Evolutionary conservation across 2,797 vertebrate genomes (phyloP), one percentile per base, ranked within the genome.

Genomic region (Echeneis naucrates): DNA sequence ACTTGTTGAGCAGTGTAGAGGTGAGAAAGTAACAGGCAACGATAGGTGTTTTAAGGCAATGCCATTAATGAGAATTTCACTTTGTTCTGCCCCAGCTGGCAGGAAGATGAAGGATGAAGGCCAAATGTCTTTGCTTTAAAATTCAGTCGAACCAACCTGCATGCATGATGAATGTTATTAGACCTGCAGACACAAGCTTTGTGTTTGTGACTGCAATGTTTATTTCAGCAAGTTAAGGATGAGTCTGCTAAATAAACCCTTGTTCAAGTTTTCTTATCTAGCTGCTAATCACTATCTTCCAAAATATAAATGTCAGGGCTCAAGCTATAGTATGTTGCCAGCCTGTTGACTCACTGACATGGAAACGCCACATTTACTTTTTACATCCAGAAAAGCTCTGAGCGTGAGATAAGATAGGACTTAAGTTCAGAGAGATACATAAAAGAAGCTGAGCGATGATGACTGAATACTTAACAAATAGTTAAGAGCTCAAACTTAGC

Each of bases 41-140:
- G 4, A 48, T 47, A 75, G 75, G 70, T 79, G 81, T 71, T 53
- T 53, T 19, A 45, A 53, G 2, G 51, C n/a, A 35, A 38, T 32
- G 5, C 61, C 23, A 48, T 10, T 78, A 68, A 75, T 73, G 74
- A 72, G 44, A 69, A 26, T 57, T 67, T 68, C 44, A 73, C 61
- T 59, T 70, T 47, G 38, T 37, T 66, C 35, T 0, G 0, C 30
- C 19, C 48, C 2, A 2, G 13, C 42, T 71, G 50, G 26, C 45
- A 10, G 9, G 17, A 40, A 58, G 52, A 70, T 53, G 60, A 35
- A 0, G 8, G 2, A 2, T 26, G 45, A n/a, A 50, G 40, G 26
- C 0, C 4, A 51, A 70, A 70, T 16, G 16, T 50, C 24, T 42
- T 27, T n/a, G 10, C 30, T 27, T 42, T 23, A 14, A 27, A 38